Evolutionary conservation across 2,888 invertebrate species (phyloP).

Genomic region (Allacma fusca): DNA sequence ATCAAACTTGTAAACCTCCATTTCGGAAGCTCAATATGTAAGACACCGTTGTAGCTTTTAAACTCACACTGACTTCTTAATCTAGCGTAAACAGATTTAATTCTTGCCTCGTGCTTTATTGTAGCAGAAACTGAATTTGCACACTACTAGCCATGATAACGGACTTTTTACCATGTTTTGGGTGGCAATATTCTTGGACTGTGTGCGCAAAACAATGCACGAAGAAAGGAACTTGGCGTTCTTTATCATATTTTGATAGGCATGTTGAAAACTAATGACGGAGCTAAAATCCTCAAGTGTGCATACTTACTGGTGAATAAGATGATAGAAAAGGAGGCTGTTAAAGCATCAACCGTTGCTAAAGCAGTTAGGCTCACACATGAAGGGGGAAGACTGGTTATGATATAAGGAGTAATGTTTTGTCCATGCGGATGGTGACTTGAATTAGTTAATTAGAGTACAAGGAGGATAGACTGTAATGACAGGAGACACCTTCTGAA

Average conservation of each 20-base stretch:
- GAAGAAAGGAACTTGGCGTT: too few species aligned
- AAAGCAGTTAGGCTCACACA: slow-evolving; percentile 11
- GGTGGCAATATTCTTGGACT: too few species aligned
- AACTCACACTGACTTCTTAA: neutral
- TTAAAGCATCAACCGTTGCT: slow-evolving; percentile 27
- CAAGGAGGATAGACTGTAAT: slow-evolving; percentile 29
- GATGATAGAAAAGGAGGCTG: slow-evolving; percentile 16
- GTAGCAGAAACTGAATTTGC: slow-evolving; percentile 7
- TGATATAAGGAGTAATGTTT: neutral
- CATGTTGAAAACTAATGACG: slow-evolving; percentile 11
- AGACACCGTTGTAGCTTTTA: neutral
- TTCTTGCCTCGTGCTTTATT: neutral
- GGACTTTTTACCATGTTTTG: neutral
- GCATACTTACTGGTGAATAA: neutral
- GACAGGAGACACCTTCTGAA: slow-evolving; percentile 38
- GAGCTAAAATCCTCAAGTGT: neutral
- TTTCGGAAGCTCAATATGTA: too few species aligned
- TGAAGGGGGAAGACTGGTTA: slow-evolving; percentile 16
- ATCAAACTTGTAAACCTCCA: too few species aligned
- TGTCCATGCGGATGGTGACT: slow-evolving; percentile 28
- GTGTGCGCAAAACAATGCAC: too few species aligned
- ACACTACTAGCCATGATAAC: neutral
- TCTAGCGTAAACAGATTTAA: neutral
- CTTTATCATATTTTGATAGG: slow-evolving; percentile 3
- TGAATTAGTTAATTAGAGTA: slow-evolving; percentile 39